Evolutionary conservation across 2,888 invertebrate species (phyloP).

Genomic region (Agrilus biguttatus): DNA sequence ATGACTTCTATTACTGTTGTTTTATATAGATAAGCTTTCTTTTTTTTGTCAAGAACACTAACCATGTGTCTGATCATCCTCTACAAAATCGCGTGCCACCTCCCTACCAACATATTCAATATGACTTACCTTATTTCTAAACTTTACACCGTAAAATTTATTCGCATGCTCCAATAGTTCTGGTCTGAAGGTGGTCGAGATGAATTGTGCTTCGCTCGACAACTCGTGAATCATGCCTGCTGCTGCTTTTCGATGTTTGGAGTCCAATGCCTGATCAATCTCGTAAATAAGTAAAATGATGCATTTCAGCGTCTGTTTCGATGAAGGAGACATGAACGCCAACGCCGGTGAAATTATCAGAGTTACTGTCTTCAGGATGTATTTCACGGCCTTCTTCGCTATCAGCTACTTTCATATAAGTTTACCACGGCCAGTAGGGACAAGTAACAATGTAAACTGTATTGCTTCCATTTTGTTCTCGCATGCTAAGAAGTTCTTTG

Average conservation of each 20-base stretch:
- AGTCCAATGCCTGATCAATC: conserved; percentile 97
- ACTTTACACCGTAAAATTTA: conserved; percentile 98
- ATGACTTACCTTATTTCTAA: conserved; percentile 85
- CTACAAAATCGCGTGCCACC: conserved; percentile 96
- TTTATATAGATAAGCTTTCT: no score
- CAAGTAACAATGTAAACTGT: conserved; percentile 95
- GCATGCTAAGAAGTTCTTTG: conserved; percentile 80
- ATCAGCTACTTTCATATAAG: conserved; percentile 78
- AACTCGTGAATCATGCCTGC: conserved; percentile 97
- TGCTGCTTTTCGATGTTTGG: conserved; percentile 93
- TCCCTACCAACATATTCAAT: conserved; percentile 93
- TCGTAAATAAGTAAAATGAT: conserved; percentile 98
- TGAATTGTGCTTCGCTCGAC: conserved; percentile 91
- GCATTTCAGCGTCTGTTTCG: conserved; percentile 87
- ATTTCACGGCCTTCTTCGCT: conserved; percentile 52
- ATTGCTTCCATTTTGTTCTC: conserved; percentile 99
- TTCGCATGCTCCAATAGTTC: conserved; percentile 93
- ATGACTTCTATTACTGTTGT: no score
- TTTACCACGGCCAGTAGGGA: conserved; percentile 86
- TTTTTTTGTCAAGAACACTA: no score
- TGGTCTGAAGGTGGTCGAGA: conserved; percentile 96
- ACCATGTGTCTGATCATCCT: conserved; percentile 89
- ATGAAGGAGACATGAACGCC: conserved; percentile 94
- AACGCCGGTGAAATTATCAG: conserved; percentile 72
- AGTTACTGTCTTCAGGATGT: conserved; percentile 47